A percentile compares a stretch with the other conserved stretches of the same genome.
These are phyloP conservation scores for Notodonta ziczac DNA, from an alignment of 2,888 invertebrate species.

Conservation along the genomic window DNA sequence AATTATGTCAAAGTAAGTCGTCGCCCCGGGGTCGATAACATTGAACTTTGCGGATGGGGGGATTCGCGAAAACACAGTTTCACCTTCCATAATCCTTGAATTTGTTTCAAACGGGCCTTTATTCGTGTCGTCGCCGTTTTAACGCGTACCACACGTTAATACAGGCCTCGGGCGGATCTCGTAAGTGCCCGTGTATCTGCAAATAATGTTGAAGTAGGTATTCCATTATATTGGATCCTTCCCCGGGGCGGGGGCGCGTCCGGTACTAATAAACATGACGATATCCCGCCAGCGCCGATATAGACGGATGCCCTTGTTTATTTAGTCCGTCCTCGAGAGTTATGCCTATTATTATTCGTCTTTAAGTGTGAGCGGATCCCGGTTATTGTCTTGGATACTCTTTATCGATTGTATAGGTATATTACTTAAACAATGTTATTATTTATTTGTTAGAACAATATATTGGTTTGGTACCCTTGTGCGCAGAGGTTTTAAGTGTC, in stretches of 20 bases:
- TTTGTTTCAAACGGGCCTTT: constrained; percentile 43
- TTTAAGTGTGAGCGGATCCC: constrained; percentile 47
- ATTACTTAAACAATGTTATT: too few relatives aligned
- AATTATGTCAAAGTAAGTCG: constrained; percentile 33
- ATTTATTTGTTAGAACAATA: too few relatives aligned
- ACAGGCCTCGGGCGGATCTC: constrained; percentile 68
- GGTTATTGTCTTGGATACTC: constrained; percentile 42
- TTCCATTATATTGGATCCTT: constrained; percentile 83
- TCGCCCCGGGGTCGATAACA: constrained; percentile 38
- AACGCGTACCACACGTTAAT: constrained; percentile 67
- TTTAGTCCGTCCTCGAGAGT: constrained; percentile 48
- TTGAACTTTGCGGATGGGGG: constrained; percentile 37
- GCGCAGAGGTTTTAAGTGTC: too few relatives aligned
- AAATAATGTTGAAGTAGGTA: constrained; percentile 80
- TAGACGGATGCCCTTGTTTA: constrained; percentile 62
- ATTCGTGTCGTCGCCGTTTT: constrained; percentile 68
- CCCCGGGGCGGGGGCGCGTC: constrained; percentile 73
- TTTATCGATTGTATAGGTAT: constrained; percentile 19
- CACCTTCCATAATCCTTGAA: constrained; percentile 39
- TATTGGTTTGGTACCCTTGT: too few relatives aligned
- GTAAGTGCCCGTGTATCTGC: constrained; percentile 77
- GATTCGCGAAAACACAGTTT: constrained; percentile 37
- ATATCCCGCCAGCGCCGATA: constrained; percentile 61
- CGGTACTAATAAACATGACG: constrained; percentile 81
- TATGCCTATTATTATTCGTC: constrained; percentile 50